Percentiles rank a stretch among this genome's conserved stretches.
These are phyloP conservation scores for Hippasteria phrygiana DNA, from an alignment of 53 echinoderm and acorn worm genomes.

Conservation along the genomic window DNA sequence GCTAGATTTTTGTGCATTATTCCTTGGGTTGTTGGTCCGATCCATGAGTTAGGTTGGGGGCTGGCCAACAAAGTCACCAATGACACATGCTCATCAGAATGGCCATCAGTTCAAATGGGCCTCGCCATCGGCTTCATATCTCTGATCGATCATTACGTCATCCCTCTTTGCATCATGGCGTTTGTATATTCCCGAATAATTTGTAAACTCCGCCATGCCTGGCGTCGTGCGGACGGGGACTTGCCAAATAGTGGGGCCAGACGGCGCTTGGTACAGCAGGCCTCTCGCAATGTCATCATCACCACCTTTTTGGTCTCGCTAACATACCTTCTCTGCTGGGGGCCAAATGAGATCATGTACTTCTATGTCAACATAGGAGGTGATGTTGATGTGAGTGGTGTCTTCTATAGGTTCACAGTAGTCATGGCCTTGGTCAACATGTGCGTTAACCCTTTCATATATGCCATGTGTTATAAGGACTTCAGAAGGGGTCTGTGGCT, in stretches of 20 bases:
- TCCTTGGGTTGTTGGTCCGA: conserved; percentile 55
- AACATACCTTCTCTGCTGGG: conserved; percentile 91
- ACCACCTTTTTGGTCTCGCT: conserved; percentile 90
- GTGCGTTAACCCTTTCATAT: conserved; percentile 92
- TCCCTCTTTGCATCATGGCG: conserved; percentile 54
- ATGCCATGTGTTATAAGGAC: conserved; percentile 86
- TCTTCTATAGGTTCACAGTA: conserved; percentile 74
- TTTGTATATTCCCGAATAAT: conserved; percentile 60
- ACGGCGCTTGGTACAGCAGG: conserved; percentile 68
- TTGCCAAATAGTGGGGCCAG: conserved; percentile 10
- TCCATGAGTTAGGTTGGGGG: conserved; percentile 64
- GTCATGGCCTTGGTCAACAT: conserved; percentile 87
- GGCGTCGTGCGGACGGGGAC: conserved; percentile 3
- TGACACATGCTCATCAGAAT: conserved; percentile 16
- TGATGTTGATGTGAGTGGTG: conserved; percentile 70
- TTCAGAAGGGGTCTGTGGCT: conserved; percentile 69
- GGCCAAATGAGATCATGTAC: conserved; percentile 88
- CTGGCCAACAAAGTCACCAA: conserved; percentile 35
- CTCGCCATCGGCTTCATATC: conserved; percentile 40
- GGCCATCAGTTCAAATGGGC: conserved; percentile 41
- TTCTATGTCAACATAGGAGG: conserved; percentile 78
- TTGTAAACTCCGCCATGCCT: conserved; percentile 17
- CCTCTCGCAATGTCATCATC: conserved; percentile 82
- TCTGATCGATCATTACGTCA: conserved; percentile 61
- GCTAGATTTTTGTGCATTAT: conserved; percentile 37